Base-by-base conservation (phyloP, 2,797 vertebrate species). In the Pseudochaenichthys georgianus region DNA sequence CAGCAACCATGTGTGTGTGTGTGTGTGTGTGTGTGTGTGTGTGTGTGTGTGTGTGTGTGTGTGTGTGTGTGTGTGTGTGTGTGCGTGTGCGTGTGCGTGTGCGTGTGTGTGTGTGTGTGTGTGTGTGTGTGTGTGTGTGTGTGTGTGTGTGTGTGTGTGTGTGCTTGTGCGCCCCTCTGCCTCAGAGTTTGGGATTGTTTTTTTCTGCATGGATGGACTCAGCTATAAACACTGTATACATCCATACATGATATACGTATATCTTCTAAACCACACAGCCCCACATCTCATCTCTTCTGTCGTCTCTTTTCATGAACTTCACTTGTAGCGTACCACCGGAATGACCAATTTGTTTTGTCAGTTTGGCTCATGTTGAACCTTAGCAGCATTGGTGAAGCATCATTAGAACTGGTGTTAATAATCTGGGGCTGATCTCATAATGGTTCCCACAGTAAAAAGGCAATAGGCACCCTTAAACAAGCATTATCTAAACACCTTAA, bases 181-280 rank as follows among this genome's bases (percentile, higher is more conserved):
- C 43, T 87, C 23, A 28, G 80, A 77, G 58, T 83, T 84, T 88
- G 73, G 67, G 65, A 90, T 85, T 89, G 77, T 82, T 88, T 90
- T 28, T 84, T 84, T 83, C 84, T 84, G 77, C 79, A 71, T 87
- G 78, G 73, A 76, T 80, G 68, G 57, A 53, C 57, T 62, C 17
- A 19, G 61, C 74, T 72, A 81, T 74, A 88, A 79, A 78, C 65
- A 79, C 71, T 59, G 31, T 64, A 71, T 51, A 70, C 53, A 78
- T 45, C 3, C 11, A 11, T 61, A 64, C 62, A 72, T 43, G 31
- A 76, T 71, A 70, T 43, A 71, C 70, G 64, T 46, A 47, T 80
- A 70, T 75, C 48, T 76, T 75, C 70, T 69, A 65, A 84, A 64
- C 43, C 68, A 47, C 61, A 78, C 51, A 47, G 64, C 21, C 5